These are phyloP conservation scores for Dipodomys ordii DNA, from an alignment of 2,113 vertebrate genomes.

Conservation along the genomic window DNA sequence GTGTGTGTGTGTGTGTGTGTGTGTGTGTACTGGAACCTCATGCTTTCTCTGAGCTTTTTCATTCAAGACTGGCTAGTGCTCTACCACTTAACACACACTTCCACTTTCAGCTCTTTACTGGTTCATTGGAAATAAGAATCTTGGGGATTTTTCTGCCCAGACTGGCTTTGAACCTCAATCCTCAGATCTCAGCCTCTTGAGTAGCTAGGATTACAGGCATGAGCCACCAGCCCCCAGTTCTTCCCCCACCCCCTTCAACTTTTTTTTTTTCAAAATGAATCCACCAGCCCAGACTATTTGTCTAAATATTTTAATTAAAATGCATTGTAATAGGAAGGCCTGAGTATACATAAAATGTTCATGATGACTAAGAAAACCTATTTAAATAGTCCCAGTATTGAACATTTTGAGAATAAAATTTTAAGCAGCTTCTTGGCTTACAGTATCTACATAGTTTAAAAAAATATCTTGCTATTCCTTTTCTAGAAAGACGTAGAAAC, in stretches of 20 bases:
- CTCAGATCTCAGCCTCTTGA: background rate
- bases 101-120: too few relatives aligned
- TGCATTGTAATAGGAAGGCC: slow-evolving; percentile 51
- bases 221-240: background rate
- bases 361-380: slow-evolving; percentile 56
- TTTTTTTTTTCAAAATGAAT: slow-evolving; percentile 71
- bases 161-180: too few relatives aligned
- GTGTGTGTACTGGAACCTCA: background rate
- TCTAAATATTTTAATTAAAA: slow-evolving; percentile 83
- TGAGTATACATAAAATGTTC: background rate
- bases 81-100: too few relatives aligned
- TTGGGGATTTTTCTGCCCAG: too few relatives aligned
- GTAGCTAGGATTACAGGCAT: background rate
- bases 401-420: slow-evolving; percentile 58
- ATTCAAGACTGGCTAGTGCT: too few relatives aligned
- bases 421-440: slow-evolving; percentile 33
- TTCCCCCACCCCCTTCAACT: background rate
- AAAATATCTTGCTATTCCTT: slow-evolving; percentile 7
- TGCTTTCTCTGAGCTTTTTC: too few relatives aligned
- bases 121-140: too few relatives aligned
- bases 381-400: slow-evolving; percentile 50
- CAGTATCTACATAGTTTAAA: slow-evolving; percentile 64
- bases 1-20: too few relatives aligned
- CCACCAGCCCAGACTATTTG: slow-evolving; percentile 4
- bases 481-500: slow-evolving; percentile 34